phyloP scores from a whole-genome alignment of 2,888 invertebrate genomes.

The Fragum whitleyi region DNA sequence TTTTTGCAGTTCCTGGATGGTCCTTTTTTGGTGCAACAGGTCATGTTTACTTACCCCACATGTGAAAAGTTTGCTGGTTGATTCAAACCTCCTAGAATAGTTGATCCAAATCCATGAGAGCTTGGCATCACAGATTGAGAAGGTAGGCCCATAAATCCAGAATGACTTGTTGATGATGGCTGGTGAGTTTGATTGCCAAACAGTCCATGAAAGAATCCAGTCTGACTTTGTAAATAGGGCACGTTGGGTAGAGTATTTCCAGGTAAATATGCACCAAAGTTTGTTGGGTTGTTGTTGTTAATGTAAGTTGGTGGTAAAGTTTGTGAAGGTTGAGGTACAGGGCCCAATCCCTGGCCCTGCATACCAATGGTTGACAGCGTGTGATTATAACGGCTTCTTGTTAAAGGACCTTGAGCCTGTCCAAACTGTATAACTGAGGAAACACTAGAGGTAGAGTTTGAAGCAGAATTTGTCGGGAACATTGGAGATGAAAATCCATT shows the following conservation, averaged over 20 bases:
- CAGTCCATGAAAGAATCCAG: not conserved
- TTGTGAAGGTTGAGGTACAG: not conserved
- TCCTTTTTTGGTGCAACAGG: no score
- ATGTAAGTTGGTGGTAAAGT: not conserved
- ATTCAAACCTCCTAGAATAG: not conserved
- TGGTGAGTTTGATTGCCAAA: not conserved
- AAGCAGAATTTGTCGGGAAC: not conserved
- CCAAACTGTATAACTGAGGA: slow-evolving; percentile 27
- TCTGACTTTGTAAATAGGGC: not conserved
- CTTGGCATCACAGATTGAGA: not conserved
- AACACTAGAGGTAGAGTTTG: slow-evolving; percentile 2
- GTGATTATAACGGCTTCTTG: slow-evolving; percentile 38
- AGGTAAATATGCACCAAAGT: not conserved
- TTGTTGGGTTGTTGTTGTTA: slow-evolving; percentile 1
- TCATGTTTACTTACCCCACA: not conserved
- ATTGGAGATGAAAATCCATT: not conserved
- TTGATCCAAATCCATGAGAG: slow-evolving; percentile 5
- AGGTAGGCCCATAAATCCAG: not conserved
- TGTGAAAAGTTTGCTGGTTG: not conserved
- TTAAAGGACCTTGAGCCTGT: slow-evolving; percentile 39
- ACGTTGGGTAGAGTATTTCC: not conserved
- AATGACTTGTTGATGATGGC: not conserved
- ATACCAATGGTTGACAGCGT: not conserved
- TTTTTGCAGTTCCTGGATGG: no score
- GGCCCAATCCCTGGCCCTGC: not conserved